Evolutionary conservation across 2,113 vertebrate species (phyloP).

Genomic region (Galbula dea): DNA sequence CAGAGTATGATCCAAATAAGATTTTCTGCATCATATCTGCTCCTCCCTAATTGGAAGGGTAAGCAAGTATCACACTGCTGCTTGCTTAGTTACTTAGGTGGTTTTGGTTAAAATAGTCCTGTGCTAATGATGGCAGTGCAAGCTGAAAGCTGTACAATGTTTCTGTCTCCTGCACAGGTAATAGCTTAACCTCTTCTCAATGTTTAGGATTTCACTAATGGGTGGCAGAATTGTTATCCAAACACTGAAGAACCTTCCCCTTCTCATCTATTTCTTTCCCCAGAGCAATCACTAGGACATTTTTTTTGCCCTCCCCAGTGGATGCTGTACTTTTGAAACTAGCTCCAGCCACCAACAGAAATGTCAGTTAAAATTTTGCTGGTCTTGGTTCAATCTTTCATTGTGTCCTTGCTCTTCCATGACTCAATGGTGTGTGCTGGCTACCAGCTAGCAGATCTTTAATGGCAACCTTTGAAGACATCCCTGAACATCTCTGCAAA

Average conservation of each 20-base stretch:
- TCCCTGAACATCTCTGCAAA: background rate
- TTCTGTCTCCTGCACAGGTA: background rate
- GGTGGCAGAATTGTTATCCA: background rate
- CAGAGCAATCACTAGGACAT: background rate
- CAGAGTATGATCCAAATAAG: background rate
- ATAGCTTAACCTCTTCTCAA: background rate
- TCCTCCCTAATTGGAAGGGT: background rate
- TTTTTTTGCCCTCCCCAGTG: background rate
- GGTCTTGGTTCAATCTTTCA: background rate
- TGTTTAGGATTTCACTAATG: background rate
- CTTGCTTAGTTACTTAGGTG: background rate
- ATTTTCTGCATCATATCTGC: background rate
- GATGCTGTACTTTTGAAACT: background rate
- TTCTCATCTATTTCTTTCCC: background rate
- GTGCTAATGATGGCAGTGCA: background rate
- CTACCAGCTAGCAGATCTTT: background rate
- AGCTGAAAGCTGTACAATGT: background rate
- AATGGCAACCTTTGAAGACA: background rate
- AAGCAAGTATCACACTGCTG: background rate
- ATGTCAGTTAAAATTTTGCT: background rate
- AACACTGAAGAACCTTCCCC: background rate
- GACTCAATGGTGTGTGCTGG: background rate
- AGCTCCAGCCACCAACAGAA: background rate
- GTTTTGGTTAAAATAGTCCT: background rate
- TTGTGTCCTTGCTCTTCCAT: background rate